Evolutionary conservation across 2,888 invertebrate genomes (phyloP), one percentile per base, ranked within the genome.

Genomic region (Nematopogon swammerdamellus): DNA sequence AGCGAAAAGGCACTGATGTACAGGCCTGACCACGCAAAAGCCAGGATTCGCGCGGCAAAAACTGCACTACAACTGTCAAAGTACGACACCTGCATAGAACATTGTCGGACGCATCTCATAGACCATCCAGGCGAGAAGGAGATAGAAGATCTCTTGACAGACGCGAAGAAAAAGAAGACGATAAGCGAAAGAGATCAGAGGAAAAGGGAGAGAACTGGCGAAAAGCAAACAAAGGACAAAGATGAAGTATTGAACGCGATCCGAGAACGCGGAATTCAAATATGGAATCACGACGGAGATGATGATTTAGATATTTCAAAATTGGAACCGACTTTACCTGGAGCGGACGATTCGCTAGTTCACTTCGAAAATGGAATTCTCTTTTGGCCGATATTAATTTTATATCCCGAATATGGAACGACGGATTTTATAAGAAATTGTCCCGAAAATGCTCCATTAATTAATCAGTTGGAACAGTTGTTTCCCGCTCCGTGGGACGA

Each of bases 341-440:
- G 88, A 30, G 77, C 87, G 4, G 82, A 83, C 44, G 82, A 86
- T 49, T 72, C 81, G 51, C 81, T 84, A 48, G 91, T 92, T 1
- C 81, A 82, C 59, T 59, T 91, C 11, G 82, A 83, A 54, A 72
- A 83, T 59, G 69, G 85, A 0, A 59, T 73, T 14, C 68, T 97
- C 11, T 72, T 87, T 48, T 97, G 96, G 96, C 97, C 97, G 0
- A 88, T 95, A 0, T 76, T 92, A 17, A 85, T 97, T 56, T 73
- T 93, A 11, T 97, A 96, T 68, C 97, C 97, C 0, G 95, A 97
- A 70, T 88, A 88, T 62, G 81, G 87, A 51, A 86, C 90, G 59
- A 91, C 93, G 47, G 97, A 98, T 68, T 92, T 95, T 58, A 83
- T 97, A 43, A 87, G 90, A 65, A 82, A 84, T 51, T 91, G 95